phyloP scores from a whole-genome alignment of 2,888 invertebrate species.

The Keiferia lycopersicella region DNA sequence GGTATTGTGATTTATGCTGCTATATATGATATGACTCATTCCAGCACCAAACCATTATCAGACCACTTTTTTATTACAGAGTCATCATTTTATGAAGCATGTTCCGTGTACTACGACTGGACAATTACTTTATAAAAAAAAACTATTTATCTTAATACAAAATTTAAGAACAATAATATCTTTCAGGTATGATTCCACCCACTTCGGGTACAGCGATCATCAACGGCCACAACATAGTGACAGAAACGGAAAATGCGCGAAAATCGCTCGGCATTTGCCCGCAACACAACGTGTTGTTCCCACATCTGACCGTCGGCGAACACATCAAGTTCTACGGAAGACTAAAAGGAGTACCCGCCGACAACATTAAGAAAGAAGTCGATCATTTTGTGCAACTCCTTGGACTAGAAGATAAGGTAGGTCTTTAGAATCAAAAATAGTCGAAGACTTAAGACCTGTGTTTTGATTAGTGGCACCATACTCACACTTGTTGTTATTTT shows the following conservation, averaged over 20 bases:
- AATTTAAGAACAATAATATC: not conserved
- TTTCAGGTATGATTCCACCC: constrained; percentile 84
- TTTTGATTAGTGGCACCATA: too few species aligned
- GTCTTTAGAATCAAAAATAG: not conserved
- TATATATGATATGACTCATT: too few species aligned
- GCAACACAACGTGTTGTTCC: constrained; percentile 93
- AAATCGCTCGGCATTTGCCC: constrained; percentile 90
- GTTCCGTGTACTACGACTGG: too few species aligned
- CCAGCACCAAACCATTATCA: too few species aligned
- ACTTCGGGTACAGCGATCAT: constrained; percentile 87
- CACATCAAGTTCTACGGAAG: constrained; percentile 92
- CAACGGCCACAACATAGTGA: constrained; percentile 87
- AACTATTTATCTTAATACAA: not conserved
- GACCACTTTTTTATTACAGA: too few species aligned
- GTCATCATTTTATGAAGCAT: too few species aligned
- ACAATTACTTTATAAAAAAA: too few species aligned
- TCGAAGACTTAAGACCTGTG: too few species aligned
- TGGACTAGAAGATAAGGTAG: constrained; percentile 84
- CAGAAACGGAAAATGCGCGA: constrained; percentile 85
- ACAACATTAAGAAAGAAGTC: constrained; percentile 82
- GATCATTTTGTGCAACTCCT: constrained; percentile 84
- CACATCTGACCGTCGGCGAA: constrained; percentile 90
- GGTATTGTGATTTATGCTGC: too few species aligned
- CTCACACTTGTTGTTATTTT: not conserved
- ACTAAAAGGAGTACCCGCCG: constrained; percentile 83